phyloP scores from a whole-genome alignment of 92 coral and sea anemone genomes.

The Desmophyllum pertusum region DNA sequence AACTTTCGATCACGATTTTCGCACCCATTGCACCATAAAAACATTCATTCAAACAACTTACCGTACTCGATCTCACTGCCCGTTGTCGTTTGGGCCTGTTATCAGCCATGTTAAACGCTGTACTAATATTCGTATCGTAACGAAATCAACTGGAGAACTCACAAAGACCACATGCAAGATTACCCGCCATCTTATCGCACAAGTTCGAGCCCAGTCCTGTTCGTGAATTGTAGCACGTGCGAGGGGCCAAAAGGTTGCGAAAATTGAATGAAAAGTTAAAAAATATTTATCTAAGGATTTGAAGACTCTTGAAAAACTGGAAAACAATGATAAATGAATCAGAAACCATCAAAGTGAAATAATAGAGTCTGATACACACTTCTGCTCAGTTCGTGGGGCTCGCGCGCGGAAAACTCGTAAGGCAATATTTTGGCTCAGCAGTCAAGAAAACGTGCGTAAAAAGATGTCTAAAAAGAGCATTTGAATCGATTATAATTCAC shows the following conservation, averaged over 20 bases:
- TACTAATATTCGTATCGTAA: background rate
- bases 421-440: too few relatives aligned
- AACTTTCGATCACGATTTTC: constrained; percentile 3
- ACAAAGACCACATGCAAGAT: constrained; percentile 42
- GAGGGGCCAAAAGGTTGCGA: background rate
- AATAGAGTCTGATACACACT: too few relatives aligned
- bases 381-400: too few relatives aligned
- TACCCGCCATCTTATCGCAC: constrained; percentile 40
- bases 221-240: constrained; percentile 28
- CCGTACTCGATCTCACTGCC: constrained; percentile 36
- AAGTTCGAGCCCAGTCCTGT: constrained; percentile 28
- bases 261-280: background rate
- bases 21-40: background rate
- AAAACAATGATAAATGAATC: too few relatives aligned
- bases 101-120: constrained; percentile 18
- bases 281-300: background rate
- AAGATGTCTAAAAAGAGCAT: too few relatives aligned
- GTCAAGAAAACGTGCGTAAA: too few relatives aligned
- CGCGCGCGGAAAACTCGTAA: too few relatives aligned
- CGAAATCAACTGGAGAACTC: constrained; percentile 2
- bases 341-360: background rate
- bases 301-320: background rate
- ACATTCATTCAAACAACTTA: constrained; percentile 22
- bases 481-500: too few relatives aligned
- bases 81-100: constrained; percentile 41